Evolutionary conservation across 2,797 vertebrate species (phyloP).

Genomic region (Hozukius guyotensis): DNA sequence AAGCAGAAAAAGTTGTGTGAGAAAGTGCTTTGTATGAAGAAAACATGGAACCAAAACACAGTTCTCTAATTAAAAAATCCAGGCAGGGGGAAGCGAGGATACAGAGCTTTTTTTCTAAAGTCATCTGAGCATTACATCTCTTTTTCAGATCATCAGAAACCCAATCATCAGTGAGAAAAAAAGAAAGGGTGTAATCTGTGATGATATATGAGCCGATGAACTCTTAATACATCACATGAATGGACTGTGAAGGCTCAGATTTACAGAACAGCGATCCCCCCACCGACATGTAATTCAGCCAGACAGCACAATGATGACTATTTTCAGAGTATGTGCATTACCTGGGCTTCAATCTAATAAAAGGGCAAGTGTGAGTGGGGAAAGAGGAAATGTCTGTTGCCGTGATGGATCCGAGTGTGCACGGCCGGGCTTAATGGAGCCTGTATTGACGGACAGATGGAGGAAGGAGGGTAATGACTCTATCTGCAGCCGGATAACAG

Average conservation of each 20-base stretch:
- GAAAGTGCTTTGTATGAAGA: conserved; percentile 50
- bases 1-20: conserved; percentile 31
- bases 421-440: conserved; percentile 69
- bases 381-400: conserved; percentile 73
- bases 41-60: conserved; percentile 46
- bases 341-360: conserved; percentile 71
- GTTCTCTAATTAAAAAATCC: conserved; percentile 47
- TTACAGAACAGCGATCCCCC: conserved; percentile 51
- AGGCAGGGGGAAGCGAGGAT: conserved; percentile 5
- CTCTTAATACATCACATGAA: conserved; percentile 71
- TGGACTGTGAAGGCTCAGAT: conserved; percentile 61
- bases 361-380: conserved; percentile 72
- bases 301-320: conserved; percentile 67
- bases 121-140: conserved; percentile 23
- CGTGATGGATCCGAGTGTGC: conserved; percentile 63
- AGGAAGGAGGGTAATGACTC: conserved; percentile 77
- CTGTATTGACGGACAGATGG: conserved; percentile 79
- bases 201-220: conserved; percentile 66
- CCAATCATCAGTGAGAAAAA: conserved; percentile 44
- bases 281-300: conserved; percentile 55
- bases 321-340: conserved; percentile 72
- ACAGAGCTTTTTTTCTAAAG: conserved; percentile 5
- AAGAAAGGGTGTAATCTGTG: conserved; percentile 38
- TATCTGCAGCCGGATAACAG: conserved; percentile 69
- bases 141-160: conserved; percentile 45